Conservation (phyloP, 2,797 vertebrate genomes). For the Alcedo atthis region DNA sequence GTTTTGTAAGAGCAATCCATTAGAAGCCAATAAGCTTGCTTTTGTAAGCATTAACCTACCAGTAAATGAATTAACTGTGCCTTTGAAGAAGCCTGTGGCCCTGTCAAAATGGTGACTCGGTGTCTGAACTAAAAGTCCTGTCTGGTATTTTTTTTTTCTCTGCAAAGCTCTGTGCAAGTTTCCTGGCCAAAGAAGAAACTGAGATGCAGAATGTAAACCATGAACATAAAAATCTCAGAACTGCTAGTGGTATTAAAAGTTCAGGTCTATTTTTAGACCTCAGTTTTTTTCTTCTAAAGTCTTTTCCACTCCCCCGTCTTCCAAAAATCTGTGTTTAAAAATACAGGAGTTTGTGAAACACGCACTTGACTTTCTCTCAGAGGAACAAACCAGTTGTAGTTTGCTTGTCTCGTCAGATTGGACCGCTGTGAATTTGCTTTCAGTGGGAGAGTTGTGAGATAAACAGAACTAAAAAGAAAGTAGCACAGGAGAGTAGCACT, state of each 20-base stretch:
- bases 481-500: background rate
- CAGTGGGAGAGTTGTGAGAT: background rate
- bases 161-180: background rate
- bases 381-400: background rate
- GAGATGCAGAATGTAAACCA: background rate
- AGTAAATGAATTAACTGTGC: background rate
- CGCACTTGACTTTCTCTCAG: background rate
- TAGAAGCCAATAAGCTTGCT: background rate
- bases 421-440: background rate
- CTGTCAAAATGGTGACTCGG: background rate
- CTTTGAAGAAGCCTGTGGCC: background rate
- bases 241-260: slow-evolving; percentile 31
- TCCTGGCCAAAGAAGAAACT: slow-evolving; percentile 5
- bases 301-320: background rate
- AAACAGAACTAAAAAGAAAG: background rate
- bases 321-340: slow-evolving; percentile 14
- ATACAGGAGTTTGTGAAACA: background rate
- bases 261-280: slow-evolving; percentile 29
- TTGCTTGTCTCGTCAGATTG: background rate
- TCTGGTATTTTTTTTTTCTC: background rate
- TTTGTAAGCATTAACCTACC: background rate
- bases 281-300: background rate
- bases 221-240: background rate
- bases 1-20: background rate
- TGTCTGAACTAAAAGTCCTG: background rate